These are phyloP conservation scores for Cephus spinipes DNA, from an alignment of 2,888 invertebrate species.

Conservation along the genomic window DNA sequence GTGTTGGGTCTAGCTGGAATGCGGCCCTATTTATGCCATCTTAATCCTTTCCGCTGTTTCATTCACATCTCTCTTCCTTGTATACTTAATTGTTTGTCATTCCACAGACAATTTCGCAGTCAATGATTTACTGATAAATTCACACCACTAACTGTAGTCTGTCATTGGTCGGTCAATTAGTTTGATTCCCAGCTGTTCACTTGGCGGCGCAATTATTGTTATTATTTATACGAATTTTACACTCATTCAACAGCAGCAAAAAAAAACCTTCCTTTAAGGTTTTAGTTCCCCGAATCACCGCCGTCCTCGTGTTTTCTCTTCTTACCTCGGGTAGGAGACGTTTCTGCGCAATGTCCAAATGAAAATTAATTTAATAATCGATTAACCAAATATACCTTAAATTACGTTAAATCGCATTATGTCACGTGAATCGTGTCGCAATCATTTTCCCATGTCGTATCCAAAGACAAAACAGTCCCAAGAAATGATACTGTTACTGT, in stretches of 20 bases:
- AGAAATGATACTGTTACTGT: background rate
- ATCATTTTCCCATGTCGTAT: constrained; percentile 50
- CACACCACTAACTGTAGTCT: constrained; percentile 61
- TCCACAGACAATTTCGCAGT: constrained; percentile 48
- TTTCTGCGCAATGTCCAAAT: constrained; percentile 53
- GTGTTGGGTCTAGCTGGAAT: constrained; percentile 65
- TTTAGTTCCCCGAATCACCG: constrained; percentile 64
- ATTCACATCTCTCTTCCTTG: constrained; percentile 22
- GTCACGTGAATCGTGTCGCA: constrained; percentile 63
- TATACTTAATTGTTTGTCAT: constrained; percentile 40
- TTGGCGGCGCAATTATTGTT: constrained; percentile 61
- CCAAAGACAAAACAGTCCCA: background rate
- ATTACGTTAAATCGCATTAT: background rate
- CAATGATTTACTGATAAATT: constrained; percentile 58
- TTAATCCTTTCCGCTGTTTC: constrained; percentile 39
- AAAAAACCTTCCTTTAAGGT: constrained; percentile 39
- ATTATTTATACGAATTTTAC: constrained; percentile 64
- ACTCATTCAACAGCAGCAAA: constrained; percentile 59
- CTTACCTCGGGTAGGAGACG: constrained; percentile 74
- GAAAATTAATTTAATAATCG: background rate
- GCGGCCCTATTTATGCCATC: constrained; percentile 60
- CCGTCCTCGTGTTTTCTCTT: constrained; percentile 81
- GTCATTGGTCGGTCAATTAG: constrained; percentile 64
- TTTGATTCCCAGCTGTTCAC: constrained; percentile 65
- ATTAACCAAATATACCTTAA: background rate